A percentile compares a stretch with the other conserved stretches of the same genome.
These are phyloP conservation scores for Cepaea nemoralis DNA, from an alignment of 1,140 invertebrate genomes.

Conservation along the genomic window DNA sequence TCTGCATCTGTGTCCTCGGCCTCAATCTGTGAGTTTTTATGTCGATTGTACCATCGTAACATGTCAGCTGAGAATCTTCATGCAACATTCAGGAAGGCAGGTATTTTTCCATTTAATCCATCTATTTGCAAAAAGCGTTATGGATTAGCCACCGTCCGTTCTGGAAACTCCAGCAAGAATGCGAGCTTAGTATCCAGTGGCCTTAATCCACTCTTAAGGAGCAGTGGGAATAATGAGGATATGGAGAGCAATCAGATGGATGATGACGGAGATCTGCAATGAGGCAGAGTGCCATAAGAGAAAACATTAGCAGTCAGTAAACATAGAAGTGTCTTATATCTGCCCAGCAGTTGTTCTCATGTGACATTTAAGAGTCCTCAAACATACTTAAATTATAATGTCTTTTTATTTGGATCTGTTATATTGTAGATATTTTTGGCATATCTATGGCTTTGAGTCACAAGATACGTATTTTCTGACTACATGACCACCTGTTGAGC, in stretches of 20 bases:
- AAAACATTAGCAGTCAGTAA: neutral
- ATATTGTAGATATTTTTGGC: no score
- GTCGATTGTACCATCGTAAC: constrained; percentile 36
- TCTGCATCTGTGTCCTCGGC: constrained; percentile 22
- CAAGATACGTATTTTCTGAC: no score
- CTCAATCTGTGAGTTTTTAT: constrained; percentile 39
- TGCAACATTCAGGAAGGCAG: constrained; percentile 30
- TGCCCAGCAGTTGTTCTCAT: neutral
- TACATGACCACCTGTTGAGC: no score
- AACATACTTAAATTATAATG: no score
- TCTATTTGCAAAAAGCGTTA: constrained; percentile 37
- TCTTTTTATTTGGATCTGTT: no score
- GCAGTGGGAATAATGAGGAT: constrained; percentile 7
- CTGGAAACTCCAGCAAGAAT: constrained; percentile 13
- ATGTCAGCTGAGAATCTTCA: constrained; percentile 39
- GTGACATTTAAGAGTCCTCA: no score
- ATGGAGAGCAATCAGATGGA: constrained; percentile 9
- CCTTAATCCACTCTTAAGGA: neutral
- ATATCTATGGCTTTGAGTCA: no score
- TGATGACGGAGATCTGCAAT: constrained; percentile 28
- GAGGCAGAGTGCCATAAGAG: neutral
- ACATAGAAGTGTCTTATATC: neutral
- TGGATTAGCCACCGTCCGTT: constrained; percentile 15
- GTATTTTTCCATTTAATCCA: constrained; percentile 40
- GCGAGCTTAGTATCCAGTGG: neutral